Conservation (phyloP, 2,888 invertebrate genomes). For the Troglohyphantes excavatus region DNA sequence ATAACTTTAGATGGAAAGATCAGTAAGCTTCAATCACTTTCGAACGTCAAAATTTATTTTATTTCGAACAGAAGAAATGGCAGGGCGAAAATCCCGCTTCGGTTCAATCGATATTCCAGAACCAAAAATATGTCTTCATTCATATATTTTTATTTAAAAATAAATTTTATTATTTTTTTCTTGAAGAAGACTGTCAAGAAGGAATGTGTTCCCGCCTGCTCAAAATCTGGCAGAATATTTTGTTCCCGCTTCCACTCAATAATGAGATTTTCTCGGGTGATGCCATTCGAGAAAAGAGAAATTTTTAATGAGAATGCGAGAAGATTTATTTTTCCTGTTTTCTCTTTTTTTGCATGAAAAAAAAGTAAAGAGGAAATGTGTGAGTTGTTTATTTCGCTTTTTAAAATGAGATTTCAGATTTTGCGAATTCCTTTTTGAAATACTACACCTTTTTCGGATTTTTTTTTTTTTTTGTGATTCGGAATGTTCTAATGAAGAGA, state of each 20-base stretch:
- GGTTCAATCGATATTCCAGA: slow-evolving; percentile 50
- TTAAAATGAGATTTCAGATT: slow-evolving; percentile 33
- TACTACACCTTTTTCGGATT: not conserved
- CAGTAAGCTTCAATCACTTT: slow-evolving; percentile 25
- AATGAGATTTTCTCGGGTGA: slow-evolving; percentile 59
- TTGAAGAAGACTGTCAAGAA: slow-evolving; percentile 19
- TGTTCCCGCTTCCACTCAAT: slow-evolving; percentile 46
- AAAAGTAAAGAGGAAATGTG: not conserved
- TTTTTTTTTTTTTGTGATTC: not conserved
- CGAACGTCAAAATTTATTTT: slow-evolving; percentile 52
- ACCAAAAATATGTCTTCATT: slow-evolving; percentile 39
- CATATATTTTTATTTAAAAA: slow-evolving; percentile 36
- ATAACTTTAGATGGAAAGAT: slow-evolving; percentile 33
- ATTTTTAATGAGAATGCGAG: slow-evolving; percentile 72
- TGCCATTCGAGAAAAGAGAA: slow-evolving; percentile 38
- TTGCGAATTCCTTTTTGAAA: not conserved
- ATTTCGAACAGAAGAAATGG: slow-evolving; percentile 28
- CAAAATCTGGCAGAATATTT: slow-evolving; percentile 29
- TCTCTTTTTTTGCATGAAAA: not conserved
- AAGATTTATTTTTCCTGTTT: slow-evolving; percentile 39
- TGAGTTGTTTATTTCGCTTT: slow-evolving; percentile 42
- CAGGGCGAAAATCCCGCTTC: not conserved
- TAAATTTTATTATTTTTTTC: not conserved
- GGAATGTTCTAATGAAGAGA: not conserved
- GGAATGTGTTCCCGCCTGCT: slow-evolving; percentile 10